phyloP scores from a whole-genome alignment of 2,113 vertebrate genomes.

The Maccullochella peelii region DNA sequence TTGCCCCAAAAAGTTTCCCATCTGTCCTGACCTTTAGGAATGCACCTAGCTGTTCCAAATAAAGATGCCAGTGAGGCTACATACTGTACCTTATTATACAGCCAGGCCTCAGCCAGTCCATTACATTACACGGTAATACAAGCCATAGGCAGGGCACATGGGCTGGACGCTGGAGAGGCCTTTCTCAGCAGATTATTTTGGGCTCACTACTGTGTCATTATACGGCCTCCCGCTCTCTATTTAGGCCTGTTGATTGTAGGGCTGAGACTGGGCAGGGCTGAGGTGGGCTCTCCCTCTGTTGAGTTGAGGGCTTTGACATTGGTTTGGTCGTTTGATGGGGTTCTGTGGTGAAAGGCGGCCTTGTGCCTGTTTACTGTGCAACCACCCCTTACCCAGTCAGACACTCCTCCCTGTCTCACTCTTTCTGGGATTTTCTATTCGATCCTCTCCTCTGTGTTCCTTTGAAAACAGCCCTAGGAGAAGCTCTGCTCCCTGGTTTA shows the following conservation, averaged over 20 bases:
- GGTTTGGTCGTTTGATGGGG: slow-evolving; percentile 59
- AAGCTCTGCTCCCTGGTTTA: slow-evolving; percentile 44
- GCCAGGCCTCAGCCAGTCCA: slow-evolving; percentile 50
- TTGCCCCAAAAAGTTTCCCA: slow-evolving; percentile 29
- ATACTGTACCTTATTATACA: slow-evolving; percentile 66
- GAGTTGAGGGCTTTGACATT: slow-evolving; percentile 60
- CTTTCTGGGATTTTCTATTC: background rate
- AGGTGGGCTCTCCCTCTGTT: slow-evolving; percentile 70
- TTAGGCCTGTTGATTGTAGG: slow-evolving; percentile 82
- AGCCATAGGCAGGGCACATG: slow-evolving; percentile 70
- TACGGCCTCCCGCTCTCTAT: slow-evolving; percentile 75
- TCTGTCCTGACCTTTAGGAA: slow-evolving; percentile 62
- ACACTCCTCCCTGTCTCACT: slow-evolving; percentile 29
- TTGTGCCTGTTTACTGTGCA: slow-evolving; percentile 26
- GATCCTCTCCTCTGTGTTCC: slow-evolving; percentile 1
- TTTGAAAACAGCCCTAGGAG: slow-evolving; percentile 50
- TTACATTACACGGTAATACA: slow-evolving; percentile 71
- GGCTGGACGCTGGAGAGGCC: slow-evolving; percentile 65
- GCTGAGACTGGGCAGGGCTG: slow-evolving; percentile 69
- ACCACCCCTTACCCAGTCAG: background rate
- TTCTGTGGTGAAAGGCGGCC: slow-evolving; percentile 53
- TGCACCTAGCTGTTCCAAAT: slow-evolving; percentile 70
- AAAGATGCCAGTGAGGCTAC: slow-evolving; percentile 67
- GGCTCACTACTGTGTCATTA: slow-evolving; percentile 83
- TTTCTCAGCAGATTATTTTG: slow-evolving; percentile 84